Evolutionary conservation across 1,140 invertebrate genomes (phyloP).

Genomic region (Macrobrachium nipponense): DNA sequence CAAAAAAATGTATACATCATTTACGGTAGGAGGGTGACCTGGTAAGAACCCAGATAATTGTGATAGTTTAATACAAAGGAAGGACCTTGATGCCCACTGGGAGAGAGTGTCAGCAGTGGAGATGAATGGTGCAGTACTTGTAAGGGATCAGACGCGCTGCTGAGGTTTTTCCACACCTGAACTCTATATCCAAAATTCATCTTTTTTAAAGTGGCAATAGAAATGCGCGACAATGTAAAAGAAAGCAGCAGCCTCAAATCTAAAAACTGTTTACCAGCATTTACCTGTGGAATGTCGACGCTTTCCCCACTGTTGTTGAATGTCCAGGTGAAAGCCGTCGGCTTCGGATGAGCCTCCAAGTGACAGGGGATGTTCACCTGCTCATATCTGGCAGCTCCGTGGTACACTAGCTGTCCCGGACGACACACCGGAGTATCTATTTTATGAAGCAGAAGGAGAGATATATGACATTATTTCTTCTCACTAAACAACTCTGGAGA

Average conservation of each 20-base stretch:
- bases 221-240: neutral
- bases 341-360: slow-evolving; percentile 42
- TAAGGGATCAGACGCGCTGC: too few relatives aligned
- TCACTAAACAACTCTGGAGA: neutral
- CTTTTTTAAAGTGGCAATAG: neutral
- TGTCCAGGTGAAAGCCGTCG: slow-evolving; percentile 80
- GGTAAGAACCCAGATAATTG: too few relatives aligned
- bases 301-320: slow-evolving; percentile 88
- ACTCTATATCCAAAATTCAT: too few relatives aligned
- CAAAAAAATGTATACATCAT: too few relatives aligned
- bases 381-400: slow-evolving; percentile 49
- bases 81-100: too few relatives aligned
- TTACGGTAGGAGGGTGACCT: too few relatives aligned
- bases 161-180: too few relatives aligned
- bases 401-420: slow-evolving; percentile 16
- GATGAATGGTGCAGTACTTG: too few relatives aligned
- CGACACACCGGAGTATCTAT: slow-evolving; percentile 46
- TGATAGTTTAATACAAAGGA: too few relatives aligned
- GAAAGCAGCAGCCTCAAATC: neutral
- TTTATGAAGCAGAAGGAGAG: neutral
- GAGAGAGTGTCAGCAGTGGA: too few relatives aligned
- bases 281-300: slow-evolving; percentile 75
- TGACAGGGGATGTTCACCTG: slow-evolving; percentile 48
- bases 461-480: neutral
- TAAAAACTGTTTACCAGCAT: slow-evolving; percentile 68